Conservation (phyloP, 2,888 invertebrate genomes). For the Noctua janthe region DNA sequence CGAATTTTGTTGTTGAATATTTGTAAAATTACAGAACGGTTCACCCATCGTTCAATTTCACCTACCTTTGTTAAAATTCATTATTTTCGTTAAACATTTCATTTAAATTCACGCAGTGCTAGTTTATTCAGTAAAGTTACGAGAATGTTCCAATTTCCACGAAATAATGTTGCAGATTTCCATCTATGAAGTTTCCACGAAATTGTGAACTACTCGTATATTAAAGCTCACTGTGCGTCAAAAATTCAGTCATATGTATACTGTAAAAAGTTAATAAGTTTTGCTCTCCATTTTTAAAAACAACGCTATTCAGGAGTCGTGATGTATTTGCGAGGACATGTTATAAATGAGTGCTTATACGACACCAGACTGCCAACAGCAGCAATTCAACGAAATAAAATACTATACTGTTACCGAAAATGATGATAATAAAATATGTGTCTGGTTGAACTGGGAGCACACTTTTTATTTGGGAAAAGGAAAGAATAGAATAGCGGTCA, state of each 20-base stretch:
- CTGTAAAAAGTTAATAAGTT: background rate
- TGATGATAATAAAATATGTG: background rate
- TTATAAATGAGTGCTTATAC: constrained; percentile 56
- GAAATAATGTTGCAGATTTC: background rate
- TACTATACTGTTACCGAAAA: background rate
- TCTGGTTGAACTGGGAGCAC: background rate
- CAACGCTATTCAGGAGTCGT: constrained; percentile 24
- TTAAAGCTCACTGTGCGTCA: background rate
- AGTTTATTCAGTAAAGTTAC: constrained; percentile 7
- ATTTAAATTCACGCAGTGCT: background rate
- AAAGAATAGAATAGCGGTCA: background rate
- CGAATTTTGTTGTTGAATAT: background rate
- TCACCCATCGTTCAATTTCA: background rate
- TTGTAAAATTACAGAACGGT: background rate
- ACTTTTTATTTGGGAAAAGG: background rate
- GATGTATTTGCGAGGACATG: constrained; percentile 50
- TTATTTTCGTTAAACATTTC: background rate
- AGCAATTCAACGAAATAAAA: constrained; percentile 2
- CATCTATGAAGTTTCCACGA: background rate
- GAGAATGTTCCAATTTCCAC: background rate
- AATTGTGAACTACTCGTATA: background rate
- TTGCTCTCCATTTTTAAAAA: background rate
- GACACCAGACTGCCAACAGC: constrained; percentile 20
- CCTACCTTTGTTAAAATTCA: background rate
- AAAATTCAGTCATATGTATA: background rate